Conservation (phyloP, 2,888 invertebrate species). For the Epirrita christyi region DNA sequence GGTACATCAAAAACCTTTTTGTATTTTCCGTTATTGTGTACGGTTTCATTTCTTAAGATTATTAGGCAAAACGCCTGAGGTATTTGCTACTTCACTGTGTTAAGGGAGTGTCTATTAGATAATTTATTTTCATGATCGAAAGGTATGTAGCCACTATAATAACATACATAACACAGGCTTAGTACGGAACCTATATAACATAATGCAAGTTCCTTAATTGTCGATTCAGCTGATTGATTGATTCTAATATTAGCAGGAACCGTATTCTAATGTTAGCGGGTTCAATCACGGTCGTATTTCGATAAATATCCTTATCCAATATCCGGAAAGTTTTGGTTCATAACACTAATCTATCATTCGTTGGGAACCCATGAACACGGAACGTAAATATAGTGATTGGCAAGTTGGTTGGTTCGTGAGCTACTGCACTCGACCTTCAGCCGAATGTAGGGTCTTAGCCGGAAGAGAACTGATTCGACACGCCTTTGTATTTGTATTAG, state of each 20-base stretch:
- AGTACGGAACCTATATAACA: too few relatives aligned
- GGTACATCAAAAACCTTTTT: not conserved
- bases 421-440: slow-evolving; percentile 29
- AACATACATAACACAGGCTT: too few relatives aligned
- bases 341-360: slow-evolving; percentile 21
- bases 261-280: not conserved
- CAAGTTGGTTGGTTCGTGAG: slow-evolving; percentile 24
- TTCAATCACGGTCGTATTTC: not conserved
- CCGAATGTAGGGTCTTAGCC: slow-evolving; percentile 25
- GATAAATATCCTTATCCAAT: not conserved
- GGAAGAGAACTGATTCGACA: slow-evolving; percentile 33
- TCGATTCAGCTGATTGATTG: not conserved
- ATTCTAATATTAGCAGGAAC: not conserved
- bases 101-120: too few relatives aligned
- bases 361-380: slow-evolving; percentile 20
- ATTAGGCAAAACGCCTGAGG: not conserved
- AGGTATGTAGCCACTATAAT: too few relatives aligned
- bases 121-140: too few relatives aligned
- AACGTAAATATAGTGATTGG: slow-evolving; percentile 29
- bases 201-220: not conserved
- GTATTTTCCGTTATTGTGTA: not conserved
- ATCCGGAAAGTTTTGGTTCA: slow-evolving; percentile 9
- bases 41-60: not conserved
- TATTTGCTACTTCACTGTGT: too few relatives aligned
- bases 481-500: slow-evolving; percentile 34